Evolutionary conservation across 2,113 vertebrate genomes (phyloP).

Genomic region (Leucopsar rothschildi): DNA sequence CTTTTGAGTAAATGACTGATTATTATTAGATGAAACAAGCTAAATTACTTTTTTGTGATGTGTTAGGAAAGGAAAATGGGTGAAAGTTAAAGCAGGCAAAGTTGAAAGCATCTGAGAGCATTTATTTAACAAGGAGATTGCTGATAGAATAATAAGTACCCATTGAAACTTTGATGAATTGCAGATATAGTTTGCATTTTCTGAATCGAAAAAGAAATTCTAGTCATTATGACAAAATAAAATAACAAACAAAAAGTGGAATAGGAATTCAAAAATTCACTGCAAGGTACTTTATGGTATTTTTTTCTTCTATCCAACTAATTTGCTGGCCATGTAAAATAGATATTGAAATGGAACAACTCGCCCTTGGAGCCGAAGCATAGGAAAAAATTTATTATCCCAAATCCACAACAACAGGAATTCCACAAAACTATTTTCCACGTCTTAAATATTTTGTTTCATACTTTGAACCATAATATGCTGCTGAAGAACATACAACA

Average conservation of each 20-base stretch:
- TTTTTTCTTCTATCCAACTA: neutral
- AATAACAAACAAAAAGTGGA: neutral
- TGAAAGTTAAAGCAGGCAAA: neutral
- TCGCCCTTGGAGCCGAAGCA: accelerated
- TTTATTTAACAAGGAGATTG: neutral
- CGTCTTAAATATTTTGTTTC: neutral
- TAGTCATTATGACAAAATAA: neutral
- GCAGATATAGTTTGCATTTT: neutral
- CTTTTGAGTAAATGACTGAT: neutral
- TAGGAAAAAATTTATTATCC: neutral
- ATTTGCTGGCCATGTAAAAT: neutral
- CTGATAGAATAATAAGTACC: neutral
- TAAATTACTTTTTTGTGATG: neutral
- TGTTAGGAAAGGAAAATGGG: neutral
- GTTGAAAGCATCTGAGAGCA: neutral
- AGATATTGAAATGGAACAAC: neutral
- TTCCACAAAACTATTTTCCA: neutral
- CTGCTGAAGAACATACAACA: neutral
- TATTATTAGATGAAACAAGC: neutral
- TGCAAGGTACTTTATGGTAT: neutral
- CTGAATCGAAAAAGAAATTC: neutral
- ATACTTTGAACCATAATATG: neutral
- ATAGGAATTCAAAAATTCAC: neutral
- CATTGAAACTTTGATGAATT: neutral
- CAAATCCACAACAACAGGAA: neutral